Evolutionary conservation across 2,797 vertebrate genomes (phyloP).

Genomic region (Oryzias sinensis): DNA sequence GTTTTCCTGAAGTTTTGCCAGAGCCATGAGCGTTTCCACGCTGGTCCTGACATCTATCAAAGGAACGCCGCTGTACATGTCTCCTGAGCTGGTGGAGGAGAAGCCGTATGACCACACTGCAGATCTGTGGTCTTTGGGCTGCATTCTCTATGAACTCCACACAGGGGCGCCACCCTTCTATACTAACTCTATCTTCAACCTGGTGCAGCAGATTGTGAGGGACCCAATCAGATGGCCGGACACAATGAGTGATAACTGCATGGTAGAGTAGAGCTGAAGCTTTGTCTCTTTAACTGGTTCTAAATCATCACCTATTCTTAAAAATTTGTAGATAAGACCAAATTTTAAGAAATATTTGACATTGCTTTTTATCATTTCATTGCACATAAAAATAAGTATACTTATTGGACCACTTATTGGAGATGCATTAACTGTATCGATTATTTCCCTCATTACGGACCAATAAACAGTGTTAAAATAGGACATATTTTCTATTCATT

Average conservation of each 20-base stretch:
- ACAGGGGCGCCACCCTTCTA: conserved; percentile 95
- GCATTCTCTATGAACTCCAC: conserved; percentile 95
- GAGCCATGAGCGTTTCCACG: conserved; percentile 94
- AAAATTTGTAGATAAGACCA: not conserved
- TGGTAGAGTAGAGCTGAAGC: conserved; percentile 72
- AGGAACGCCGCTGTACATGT: conserved; percentile 97
- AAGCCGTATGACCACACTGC: conserved; percentile 93
- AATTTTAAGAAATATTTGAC: not conserved
- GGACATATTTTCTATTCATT: too few species aligned
- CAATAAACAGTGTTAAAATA: too few species aligned
- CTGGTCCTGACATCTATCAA: conserved; percentile 97
- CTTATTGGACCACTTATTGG: too few species aligned
- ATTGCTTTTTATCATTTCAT: too few species aligned
- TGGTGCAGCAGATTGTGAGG: conserved; percentile 89
- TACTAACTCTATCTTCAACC: conserved; percentile 93
- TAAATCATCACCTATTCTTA: not conserved
- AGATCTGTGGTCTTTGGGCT: conserved; percentile 96
- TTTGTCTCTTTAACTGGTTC: not conserved
- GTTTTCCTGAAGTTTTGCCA: conserved; percentile 85
- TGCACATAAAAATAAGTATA: too few species aligned
- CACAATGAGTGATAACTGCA: conserved; percentile 84
- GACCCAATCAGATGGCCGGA: conserved; percentile 89
- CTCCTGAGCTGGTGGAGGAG: conserved; percentile 94
- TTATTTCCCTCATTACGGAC: too few species aligned
- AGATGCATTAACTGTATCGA: too few species aligned